Percentiles rank a stretch among this genome's conserved stretches.
Evolutionary conservation across 2,113 vertebrate species (phyloP).

Genomic region (Rhegmatorhina hoffmannsi): DNA sequence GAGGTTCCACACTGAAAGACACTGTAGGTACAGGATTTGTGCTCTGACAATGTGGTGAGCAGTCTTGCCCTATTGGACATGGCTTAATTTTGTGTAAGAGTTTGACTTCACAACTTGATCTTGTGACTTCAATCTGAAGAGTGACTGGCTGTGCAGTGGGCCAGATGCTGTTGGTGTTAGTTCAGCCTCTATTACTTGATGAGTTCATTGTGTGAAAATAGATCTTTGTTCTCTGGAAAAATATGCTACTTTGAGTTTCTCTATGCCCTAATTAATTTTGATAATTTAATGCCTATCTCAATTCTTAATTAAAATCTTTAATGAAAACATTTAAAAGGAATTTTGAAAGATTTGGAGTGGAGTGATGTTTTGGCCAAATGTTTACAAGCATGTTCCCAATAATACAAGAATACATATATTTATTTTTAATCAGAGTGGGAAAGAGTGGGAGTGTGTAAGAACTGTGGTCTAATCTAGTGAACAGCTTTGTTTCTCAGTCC

Average conservation of each 20-base stretch:
- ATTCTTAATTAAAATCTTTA: not conserved
- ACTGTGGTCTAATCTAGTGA: not conserved
- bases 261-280: not conserved
- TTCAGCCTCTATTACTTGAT: not conserved
- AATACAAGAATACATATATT: not conserved
- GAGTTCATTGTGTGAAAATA: not conserved
- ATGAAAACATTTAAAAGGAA: not conserved
- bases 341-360: not conserved
- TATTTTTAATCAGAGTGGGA: not conserved
- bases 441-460: not conserved
- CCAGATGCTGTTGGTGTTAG: not conserved
- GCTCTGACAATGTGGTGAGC: not conserved
- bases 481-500: not conserved
- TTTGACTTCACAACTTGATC: not conserved
- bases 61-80: not conserved
- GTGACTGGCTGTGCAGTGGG: not conserved
- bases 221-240: not conserved
- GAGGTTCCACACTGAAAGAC: not conserved
- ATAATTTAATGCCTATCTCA: not conserved
- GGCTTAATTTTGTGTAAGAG: not conserved
- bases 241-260: not conserved
- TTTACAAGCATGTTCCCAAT: not conserved
- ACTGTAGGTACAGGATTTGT: not conserved
- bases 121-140: not conserved
- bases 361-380: not conserved